Evolutionary conservation across 2,113 vertebrate genomes (phyloP).

Genomic region (Atherinomorus stipes): DNA sequence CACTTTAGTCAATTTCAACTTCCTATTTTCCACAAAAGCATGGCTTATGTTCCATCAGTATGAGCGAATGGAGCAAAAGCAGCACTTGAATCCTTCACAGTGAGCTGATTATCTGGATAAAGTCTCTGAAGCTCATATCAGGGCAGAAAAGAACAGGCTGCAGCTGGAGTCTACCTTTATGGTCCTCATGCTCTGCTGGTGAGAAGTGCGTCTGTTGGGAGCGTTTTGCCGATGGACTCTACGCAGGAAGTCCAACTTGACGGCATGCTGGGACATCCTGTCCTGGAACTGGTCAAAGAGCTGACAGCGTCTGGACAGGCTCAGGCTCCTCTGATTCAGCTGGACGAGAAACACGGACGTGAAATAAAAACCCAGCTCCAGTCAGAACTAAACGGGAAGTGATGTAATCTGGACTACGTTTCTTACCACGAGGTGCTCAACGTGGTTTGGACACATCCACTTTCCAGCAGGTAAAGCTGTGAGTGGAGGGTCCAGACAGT

Average conservation of each 20-base stretch:
- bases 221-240: conserved; percentile 92
- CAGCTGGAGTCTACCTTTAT: conserved; percentile 85
- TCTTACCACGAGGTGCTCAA: conserved; percentile 95
- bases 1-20: too few relatives aligned
- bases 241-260: conserved; percentile 96
- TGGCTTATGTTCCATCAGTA: too few relatives aligned
- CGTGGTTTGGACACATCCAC: conserved; percentile 99
- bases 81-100: too few relatives aligned
- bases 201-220: conserved; percentile 87
- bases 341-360: conserved; percentile 70
- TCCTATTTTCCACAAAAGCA: too few relatives aligned
- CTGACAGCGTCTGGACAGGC: conserved; percentile 95
- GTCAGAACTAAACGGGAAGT: not conserved
- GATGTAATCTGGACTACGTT: not conserved
- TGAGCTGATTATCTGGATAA: too few relatives aligned
- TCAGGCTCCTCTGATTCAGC: conserved; percentile 97
- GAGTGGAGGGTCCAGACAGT: conserved; percentile 97
- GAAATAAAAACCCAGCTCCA: not conserved
- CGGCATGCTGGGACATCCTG: conserved; percentile 95
- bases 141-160: not conserved
- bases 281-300: conserved; percentile 99
- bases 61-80: too few relatives aligned
- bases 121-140: too few relatives aligned
- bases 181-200: conserved; percentile 88
- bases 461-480: conserved; percentile 96